Base-by-base conservation (phyloP, 1,140 invertebrate genomes). In the Heliconius hermathena region DNA sequence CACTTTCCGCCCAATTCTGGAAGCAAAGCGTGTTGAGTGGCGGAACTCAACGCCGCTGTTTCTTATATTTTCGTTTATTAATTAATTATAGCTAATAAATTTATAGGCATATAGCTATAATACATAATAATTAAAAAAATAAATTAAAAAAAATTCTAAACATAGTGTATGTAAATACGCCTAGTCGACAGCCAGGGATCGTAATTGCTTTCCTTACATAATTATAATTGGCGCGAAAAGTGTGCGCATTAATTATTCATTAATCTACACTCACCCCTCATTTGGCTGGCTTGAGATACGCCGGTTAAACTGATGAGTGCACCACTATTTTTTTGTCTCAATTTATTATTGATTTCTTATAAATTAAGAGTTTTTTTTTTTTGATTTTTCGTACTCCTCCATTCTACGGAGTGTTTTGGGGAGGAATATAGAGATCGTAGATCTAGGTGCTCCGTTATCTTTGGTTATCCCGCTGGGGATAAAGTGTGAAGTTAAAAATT, bases 231-330 rank as follows among this genome's bases (percentile, higher is more conserved):
- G 88, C 88, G 88, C 76, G 86, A 88, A 90, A 90, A 88, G 91
- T 90, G 88, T 90, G 90, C 84, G 86, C 89, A 92, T 93, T 93
- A 93, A 93, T 93, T 93, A 92, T 92, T 93, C 92, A 92, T 92
- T 91, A 93, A 85, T 79, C 81, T 81, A 80, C 41, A 46, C 84
- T 85, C 85, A 86, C 87, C 91, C 89, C 90, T 89, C 91, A 92
- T 92, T 92, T 92, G 87, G 73, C 82, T 85, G 89, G 89, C 91
- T 91, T 92, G 87, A 91, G 89, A 88, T 88, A 89, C 88, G 88
- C 87, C 88, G 87, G 89, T 91, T 92, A 89, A 90, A 84, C 87
- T 85, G 76, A 77, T 73, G 82, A 90, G 88, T 82, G 82, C 79
- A 72, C 87, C 83, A 85, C 87, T 90, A 88, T 88, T 87, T 84